phyloP scores from a whole-genome alignment of 2,113 vertebrate species.

The Hyperoodon ampullatus region DNA sequence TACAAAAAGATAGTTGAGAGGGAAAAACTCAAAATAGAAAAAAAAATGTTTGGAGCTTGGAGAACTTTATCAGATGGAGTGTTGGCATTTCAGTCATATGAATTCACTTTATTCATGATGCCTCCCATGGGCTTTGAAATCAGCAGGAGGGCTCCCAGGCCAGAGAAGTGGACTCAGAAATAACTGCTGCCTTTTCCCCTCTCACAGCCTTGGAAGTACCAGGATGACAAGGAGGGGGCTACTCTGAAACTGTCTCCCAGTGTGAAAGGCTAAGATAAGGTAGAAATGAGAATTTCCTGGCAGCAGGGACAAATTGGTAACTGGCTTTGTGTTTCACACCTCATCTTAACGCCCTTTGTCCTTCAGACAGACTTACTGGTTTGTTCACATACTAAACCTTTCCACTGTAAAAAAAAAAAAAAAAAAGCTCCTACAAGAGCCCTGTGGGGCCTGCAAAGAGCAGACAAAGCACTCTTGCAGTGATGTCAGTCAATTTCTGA shows the following conservation, averaged over 20 bases:
- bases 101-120: background rate
- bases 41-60: background rate
- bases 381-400: slow-evolving; percentile 71
- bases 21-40: background rate
- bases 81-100: background rate
- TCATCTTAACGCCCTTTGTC: slow-evolving; percentile 58
- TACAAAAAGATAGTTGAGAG: background rate
- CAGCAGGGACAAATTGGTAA: background rate
- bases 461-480: background rate
- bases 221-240: background rate
- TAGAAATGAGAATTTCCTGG: background rate
- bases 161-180: background rate
- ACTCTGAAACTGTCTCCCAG: background rate
- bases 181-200: background rate
- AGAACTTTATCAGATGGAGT: background rate
- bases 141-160: background rate
- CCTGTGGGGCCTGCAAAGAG: slow-evolving; percentile 18
- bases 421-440: background rate
- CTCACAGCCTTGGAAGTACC: background rate
- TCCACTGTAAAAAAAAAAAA: slow-evolving; percentile 66
- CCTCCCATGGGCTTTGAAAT: background rate
- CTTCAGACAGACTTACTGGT: slow-evolving; percentile 26
- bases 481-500: background rate
- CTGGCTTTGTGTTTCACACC: background rate
- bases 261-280: background rate